Evolutionary conservation across 2,113 vertebrate species (phyloP).

Genomic region (Entelurus aequoreus): DNA sequence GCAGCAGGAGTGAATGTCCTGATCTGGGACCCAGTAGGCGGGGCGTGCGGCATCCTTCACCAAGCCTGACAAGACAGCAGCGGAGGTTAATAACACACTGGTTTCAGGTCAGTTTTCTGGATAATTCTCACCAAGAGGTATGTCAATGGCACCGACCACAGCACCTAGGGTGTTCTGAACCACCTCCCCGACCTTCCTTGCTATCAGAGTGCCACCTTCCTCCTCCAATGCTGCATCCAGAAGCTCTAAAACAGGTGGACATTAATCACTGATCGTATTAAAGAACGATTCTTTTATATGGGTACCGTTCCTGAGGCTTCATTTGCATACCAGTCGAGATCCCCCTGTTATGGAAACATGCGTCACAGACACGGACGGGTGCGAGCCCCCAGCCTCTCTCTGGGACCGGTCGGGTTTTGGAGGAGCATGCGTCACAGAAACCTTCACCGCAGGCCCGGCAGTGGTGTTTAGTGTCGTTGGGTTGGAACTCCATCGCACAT

Average conservation of each 20-base stretch:
- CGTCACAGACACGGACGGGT: slow-evolving; percentile 90
- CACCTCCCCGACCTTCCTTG: slow-evolving; percentile 93
- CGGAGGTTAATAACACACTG: neutral
- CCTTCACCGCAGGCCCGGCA: slow-evolving; percentile 96
- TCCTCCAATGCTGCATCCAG: slow-evolving; percentile 80
- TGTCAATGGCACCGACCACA: slow-evolving; percentile 94
- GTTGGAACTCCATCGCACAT: slow-evolving; percentile 84
- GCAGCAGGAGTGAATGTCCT: slow-evolving; percentile 89
- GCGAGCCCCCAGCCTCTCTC: slow-evolving; percentile 95
- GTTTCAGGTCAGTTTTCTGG: neutral
- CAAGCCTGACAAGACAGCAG: slow-evolving; percentile 71
- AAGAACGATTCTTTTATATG: neutral
- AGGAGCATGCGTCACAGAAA: slow-evolving; percentile 92
- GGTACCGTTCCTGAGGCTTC: neutral
- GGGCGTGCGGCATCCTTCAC: slow-evolving; percentile 94
- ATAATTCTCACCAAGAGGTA: slow-evolving; percentile 84
- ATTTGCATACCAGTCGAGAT: slow-evolving; percentile 76
- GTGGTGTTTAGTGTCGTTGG: slow-evolving; percentile 94
- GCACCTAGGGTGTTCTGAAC: slow-evolving; percentile 96
- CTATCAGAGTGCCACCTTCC: slow-evolving; percentile 89
- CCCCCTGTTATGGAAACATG: slow-evolving; percentile 83
- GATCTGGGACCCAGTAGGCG: slow-evolving; percentile 96
- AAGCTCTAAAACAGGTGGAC: slow-evolving; percentile 71
- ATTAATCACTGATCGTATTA: neutral
- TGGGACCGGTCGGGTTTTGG: slow-evolving; percentile 87